Percentiles rank a stretch among this genome's conserved stretches.
phyloP scores from a whole-genome alignment of 2,797 vertebrate genomes.

The Bradypodion pumilum region DNA sequence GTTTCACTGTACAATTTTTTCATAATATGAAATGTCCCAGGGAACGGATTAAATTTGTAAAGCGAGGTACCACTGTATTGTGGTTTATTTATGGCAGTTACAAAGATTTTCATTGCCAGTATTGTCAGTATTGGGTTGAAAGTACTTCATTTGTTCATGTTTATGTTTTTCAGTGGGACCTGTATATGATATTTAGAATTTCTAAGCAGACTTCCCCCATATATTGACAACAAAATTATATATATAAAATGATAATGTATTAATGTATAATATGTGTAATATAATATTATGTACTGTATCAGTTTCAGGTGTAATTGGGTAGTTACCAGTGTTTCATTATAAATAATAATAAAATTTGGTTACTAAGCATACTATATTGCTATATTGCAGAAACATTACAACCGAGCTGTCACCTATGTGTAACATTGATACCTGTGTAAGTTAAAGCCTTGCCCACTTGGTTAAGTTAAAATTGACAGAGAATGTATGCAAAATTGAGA shows the following conservation, averaged over 20 bases:
- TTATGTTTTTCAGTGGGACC: constrained; percentile 40
- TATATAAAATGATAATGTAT: background rate
- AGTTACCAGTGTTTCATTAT: background rate
- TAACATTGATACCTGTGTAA: background rate
- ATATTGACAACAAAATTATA: constrained; percentile 46
- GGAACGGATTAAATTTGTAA: too few species aligned
- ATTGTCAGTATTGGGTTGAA: background rate
- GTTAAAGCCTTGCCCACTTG: background rate
- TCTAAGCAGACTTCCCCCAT: background rate
- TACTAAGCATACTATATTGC: background rate
- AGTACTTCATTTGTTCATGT: constrained; percentile 19
- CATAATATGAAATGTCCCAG: too few species aligned
- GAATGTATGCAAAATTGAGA: background rate
- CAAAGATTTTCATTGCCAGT: constrained; percentile 17
- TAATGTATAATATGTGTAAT: too few species aligned
- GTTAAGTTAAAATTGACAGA: background rate
- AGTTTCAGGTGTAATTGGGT: background rate
- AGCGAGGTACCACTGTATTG: too few species aligned
- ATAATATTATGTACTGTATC: background rate
- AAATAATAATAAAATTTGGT: background rate
- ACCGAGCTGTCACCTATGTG: background rate
- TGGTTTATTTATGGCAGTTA: constrained; percentile 1
- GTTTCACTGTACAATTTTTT: too few species aligned
- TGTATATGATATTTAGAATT: background rate
- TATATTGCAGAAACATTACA: background rate